phyloP scores from a whole-genome alignment of 1,140 invertebrate genomes.

The Vanessa tameamea region DNA sequence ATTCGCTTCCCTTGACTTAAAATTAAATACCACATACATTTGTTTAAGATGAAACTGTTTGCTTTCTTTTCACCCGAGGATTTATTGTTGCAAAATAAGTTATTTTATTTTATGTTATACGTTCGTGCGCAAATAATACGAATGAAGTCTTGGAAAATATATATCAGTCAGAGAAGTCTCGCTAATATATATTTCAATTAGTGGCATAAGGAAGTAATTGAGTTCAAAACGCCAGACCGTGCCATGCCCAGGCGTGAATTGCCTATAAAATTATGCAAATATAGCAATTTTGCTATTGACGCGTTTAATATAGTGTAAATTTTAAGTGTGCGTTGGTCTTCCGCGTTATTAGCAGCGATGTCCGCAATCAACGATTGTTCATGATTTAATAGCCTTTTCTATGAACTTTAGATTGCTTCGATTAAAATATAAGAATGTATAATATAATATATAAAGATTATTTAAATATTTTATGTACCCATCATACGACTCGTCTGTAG shows the following conservation, averaged over 20 bases:
- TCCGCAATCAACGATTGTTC: not conserved
- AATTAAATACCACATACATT: no score
- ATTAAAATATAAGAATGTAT: no score
- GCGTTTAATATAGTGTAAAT: constrained; percentile 29
- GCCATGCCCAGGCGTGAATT: constrained; percentile 32
- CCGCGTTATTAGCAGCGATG: constrained; percentile 17
- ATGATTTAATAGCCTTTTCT: not conserved
- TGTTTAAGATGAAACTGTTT: no score
- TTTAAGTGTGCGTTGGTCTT: constrained; percentile 15
- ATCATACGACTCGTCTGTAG: no score
- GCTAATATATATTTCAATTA: constrained; percentile 20
- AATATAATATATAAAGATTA: no score
- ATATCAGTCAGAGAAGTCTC: not conserved
- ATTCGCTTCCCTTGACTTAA: no score
- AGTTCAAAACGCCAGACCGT: constrained; percentile 19
- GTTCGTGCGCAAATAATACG: constrained; percentile 9
- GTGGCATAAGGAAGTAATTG: constrained; percentile 26
- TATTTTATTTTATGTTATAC: not conserved
- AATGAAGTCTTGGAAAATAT: not conserved
- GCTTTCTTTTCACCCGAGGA: no score
- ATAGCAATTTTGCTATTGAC: constrained; percentile 32
- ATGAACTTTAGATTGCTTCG: no score
- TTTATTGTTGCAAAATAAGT: no score
- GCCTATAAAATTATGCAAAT: constrained; percentile 46
- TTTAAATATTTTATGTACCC: no score